Base-by-base conservation (phyloP, 2,113 vertebrate species). In the Stigmatopora nigra region DNA sequence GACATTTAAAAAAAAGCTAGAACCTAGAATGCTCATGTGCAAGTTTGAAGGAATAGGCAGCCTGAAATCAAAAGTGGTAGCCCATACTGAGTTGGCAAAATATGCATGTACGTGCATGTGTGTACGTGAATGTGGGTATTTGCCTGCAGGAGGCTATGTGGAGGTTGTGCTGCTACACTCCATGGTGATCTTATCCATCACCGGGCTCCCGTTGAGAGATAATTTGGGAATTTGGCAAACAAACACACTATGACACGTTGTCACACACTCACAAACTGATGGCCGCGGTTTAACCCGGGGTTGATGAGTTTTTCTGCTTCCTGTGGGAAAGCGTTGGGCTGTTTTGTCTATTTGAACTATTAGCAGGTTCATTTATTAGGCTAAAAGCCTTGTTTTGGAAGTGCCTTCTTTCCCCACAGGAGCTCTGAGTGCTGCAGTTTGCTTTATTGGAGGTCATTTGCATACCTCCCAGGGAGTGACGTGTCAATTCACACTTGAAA, bases 111-210 rank as follows among this genome's bases (percentile, higher is more conserved):
- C n/a, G 17, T 9, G 17, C 7, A 19, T 25, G 11, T 15, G 19
- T 46, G 20, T 10, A 44, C 16, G 61, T 61, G 31, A 49, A 46
- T 67, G 51, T 60, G 59, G 65, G 46, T 72, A 46, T 38, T 41
- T 64, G 64, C 64, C 35, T n/a, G 64, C 62, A 56, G 45, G 55
- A 58, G 59, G 58, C 61, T 46, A 63, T 59, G 65, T 17, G 47
- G 45, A 77, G 69, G 71, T 79, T 79, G 75, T 60, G 65, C 63
- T 66, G 72, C 53, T 22, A 20, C 19, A 55, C 75, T 74, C 72
- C 71, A 70, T 79, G 55, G 59, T 61, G 76, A 80, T 71, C 65
- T 66, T 78, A 75, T 87, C 82, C 75, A 65, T 78, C 69, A 77
- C 65, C 52, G 78, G 79, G 46, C 76, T 80, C 66, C 67, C 67